A percentile compares a stretch with the other conserved stretches of the same genome.
Conservation (phyloP, 2,888 invertebrate genomes). For the Scrobipalpa costella region DNA sequence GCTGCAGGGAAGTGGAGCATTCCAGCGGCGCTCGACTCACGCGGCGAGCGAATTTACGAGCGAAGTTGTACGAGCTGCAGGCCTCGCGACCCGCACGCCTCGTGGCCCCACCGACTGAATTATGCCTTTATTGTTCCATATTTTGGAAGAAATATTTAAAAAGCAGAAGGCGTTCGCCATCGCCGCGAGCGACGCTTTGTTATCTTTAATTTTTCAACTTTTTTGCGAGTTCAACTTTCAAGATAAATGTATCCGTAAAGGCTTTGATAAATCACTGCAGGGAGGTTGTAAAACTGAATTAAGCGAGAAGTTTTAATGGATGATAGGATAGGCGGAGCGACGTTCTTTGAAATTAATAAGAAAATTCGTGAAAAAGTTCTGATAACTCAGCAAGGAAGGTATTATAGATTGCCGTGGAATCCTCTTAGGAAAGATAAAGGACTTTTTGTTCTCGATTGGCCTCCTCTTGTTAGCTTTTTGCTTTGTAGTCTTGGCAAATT, state of each 20-base stretch:
- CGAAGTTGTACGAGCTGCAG: not conserved
- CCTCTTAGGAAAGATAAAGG: constrained; percentile 9
- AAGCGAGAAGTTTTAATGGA: constrained; percentile 28
- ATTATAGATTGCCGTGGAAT: constrained; percentile 17
- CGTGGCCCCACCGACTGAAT: constrained; percentile 46
- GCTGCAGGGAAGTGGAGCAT: not conserved
- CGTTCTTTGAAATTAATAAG: constrained; percentile 28
- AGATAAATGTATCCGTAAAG: constrained; percentile 50
- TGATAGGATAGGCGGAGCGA: constrained; percentile 21
- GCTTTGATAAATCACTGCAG: constrained; percentile 51
- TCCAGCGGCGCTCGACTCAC: constrained; percentile 4
- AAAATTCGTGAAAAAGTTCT: constrained; percentile 27
- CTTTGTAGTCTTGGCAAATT: constrained; percentile 8
- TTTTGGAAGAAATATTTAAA: constrained; percentile 43
- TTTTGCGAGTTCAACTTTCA: constrained; percentile 42
- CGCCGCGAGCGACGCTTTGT: constrained; percentile 42
- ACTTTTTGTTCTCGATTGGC: constrained; percentile 7
- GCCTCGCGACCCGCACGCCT: constrained; percentile 44
- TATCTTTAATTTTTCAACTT: constrained; percentile 51
- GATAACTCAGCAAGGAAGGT: constrained; percentile 24
- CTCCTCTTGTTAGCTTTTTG: constrained; percentile 10
- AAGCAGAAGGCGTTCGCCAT: constrained; percentile 28
- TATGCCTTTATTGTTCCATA: constrained; percentile 54
- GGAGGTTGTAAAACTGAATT: constrained; percentile 37
- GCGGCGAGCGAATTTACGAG: constrained; percentile 15